Evolutionary conservation across 2,888 invertebrate species (phyloP).

Genomic region (Scaptomyza caliginosa): DNA sequence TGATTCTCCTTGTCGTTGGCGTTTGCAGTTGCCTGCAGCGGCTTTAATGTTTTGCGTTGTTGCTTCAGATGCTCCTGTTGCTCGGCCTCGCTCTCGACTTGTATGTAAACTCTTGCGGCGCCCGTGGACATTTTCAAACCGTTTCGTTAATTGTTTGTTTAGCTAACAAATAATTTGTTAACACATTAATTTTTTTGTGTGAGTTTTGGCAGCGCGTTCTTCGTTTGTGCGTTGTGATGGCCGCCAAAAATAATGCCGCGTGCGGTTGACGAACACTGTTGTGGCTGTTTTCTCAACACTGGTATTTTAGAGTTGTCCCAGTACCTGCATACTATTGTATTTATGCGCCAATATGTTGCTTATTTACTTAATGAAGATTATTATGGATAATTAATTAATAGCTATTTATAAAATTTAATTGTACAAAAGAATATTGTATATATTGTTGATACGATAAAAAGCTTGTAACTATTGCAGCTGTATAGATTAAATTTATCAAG

Average conservation of each 20-base stretch:
- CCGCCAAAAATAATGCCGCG: conserved; percentile 59
- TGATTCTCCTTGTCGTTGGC: conserved; percentile 91
- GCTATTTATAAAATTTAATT: background rate
- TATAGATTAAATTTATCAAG: background rate
- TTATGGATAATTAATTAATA: background rate
- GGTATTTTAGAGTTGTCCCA: background rate
- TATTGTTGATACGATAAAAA: background rate
- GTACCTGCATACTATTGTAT: background rate
- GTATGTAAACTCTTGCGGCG: conserved; percentile 82
- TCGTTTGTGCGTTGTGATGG: conserved; percentile 46
- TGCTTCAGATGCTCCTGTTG: conserved; percentile 86
- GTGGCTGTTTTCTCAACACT: conserved; percentile 19
- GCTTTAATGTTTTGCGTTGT: conserved; percentile 89
- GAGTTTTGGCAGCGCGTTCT: conserved; percentile 7
- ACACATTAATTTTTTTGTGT: conserved; percentile 21
- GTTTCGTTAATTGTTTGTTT: conserved; percentile 41
- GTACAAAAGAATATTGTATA: background rate
- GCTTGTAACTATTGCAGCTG: background rate
- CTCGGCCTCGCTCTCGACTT: conserved; percentile 83
- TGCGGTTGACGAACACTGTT: conserved; percentile 42
- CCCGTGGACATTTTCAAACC: conserved; percentile 81
- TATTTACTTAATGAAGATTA: background rate
- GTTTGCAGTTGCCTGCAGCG: conserved; percentile 88
- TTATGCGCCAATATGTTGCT: background rate
- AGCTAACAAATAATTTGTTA: conserved; percentile 20